Conservation (phyloP, 1,140 invertebrate species). For the Delia radicum region DNA sequence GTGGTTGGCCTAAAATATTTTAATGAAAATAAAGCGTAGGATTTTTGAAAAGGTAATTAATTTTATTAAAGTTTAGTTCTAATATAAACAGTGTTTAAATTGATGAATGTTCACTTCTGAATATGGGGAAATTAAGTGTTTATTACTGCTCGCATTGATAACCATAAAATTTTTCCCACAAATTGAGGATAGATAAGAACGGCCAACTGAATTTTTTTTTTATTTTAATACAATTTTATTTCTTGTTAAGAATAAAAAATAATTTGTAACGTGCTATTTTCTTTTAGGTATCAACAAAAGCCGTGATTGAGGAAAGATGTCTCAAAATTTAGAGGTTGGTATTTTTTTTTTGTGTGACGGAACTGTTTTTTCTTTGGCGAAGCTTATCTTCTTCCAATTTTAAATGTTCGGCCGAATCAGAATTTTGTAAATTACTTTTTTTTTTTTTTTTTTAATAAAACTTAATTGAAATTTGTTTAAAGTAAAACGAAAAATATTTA, state of each 20-base stretch:
- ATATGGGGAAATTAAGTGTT: conserved; percentile 2
- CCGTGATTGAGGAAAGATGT: neutral
- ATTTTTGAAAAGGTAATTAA: too few species aligned
- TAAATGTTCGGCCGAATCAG: too few species aligned
- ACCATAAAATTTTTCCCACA: conserved; percentile 10
- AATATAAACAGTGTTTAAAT: neutral
- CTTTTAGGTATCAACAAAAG: neutral
- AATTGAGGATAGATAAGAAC: conserved; percentile 31
- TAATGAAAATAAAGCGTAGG: too few species aligned
- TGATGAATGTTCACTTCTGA: conserved; percentile 29
- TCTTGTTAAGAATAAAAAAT: neutral
- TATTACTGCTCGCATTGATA: neutral
- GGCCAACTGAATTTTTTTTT: conserved; percentile 26
- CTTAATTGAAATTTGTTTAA: too few species aligned
- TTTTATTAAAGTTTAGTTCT: too few species aligned
- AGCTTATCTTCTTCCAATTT: neutral
- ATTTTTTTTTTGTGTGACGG: neutral
- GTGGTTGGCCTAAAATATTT: too few species aligned
- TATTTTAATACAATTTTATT: neutral
- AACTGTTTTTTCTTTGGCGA: neutral
- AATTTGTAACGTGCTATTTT: neutral
- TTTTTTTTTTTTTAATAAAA: too few species aligned
- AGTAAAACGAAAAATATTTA: too few species aligned
- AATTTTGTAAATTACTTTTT: too few species aligned
- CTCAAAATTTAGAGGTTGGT: neutral